Conservation (phyloP, 1,140 invertebrate species). For the Drosophila bocki region DNA sequence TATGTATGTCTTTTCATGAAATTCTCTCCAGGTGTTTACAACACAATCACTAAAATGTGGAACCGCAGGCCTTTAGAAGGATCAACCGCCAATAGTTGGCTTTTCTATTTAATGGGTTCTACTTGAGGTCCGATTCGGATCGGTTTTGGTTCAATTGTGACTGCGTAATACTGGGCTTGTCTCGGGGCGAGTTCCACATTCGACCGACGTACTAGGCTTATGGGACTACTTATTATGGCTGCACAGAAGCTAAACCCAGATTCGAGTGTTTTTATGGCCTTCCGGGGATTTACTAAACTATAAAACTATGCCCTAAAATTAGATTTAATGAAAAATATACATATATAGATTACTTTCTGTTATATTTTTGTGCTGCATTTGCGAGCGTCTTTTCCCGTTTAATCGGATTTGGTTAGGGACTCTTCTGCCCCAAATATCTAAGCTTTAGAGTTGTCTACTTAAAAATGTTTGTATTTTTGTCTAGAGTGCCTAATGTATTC, state of each 20-base stretch:
- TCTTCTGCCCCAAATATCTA: slow-evolving; percentile 13
- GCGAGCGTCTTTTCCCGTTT: slow-evolving; percentile 49
- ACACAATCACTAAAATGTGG: slow-evolving; percentile 80
- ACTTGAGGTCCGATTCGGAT: slow-evolving; percentile 27
- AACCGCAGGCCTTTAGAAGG: slow-evolving; percentile 65
- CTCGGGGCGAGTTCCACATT: slow-evolving; percentile 51
- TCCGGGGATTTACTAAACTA: slow-evolving; percentile 17
- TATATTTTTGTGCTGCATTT: slow-evolving; percentile 16
- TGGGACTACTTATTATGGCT: slow-evolving; percentile 62
- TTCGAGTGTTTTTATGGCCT: slow-evolving; percentile 26
- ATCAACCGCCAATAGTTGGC: slow-evolving; percentile 31
- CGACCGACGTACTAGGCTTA: slow-evolving; percentile 44
- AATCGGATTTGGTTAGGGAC: slow-evolving; percentile 29
- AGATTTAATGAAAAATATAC: slow-evolving; percentile 32
- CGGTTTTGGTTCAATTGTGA: slow-evolving; percentile 22
- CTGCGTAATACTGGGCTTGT: slow-evolving; percentile 66
- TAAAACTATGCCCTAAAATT: slow-evolving; percentile 17
- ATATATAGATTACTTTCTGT: background rate
- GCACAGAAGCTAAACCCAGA: slow-evolving; percentile 41
- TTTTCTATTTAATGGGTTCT: slow-evolving; percentile 31
- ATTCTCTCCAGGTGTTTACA: slow-evolving; percentile 82
- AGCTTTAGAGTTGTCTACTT: slow-evolving; percentile 54
- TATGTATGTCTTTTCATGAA: slow-evolving; percentile 74
- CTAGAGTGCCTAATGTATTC: slow-evolving; percentile 4
- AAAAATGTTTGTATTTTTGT: slow-evolving; percentile 36